Evolutionary conservation across 2,888 invertebrate species (phyloP).

Genomic region (Julus scandinavius): DNA sequence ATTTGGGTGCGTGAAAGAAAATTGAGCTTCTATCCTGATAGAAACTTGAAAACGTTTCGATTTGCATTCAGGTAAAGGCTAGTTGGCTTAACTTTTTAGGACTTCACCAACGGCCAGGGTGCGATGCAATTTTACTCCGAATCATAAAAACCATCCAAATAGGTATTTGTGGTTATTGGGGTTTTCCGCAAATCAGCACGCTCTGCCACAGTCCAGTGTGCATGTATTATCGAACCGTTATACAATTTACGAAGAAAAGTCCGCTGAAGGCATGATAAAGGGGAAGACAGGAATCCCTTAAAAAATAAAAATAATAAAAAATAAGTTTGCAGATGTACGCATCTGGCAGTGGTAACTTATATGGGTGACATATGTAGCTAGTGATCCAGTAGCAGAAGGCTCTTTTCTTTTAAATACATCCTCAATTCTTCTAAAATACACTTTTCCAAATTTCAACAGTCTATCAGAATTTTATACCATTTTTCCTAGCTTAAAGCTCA

Average conservation of each 20-base stretch:
- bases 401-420: no score
- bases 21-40: neutral
- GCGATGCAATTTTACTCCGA: neutral
- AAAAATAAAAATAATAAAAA: no score
- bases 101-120: neutral
- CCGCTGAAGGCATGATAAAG: neutral
- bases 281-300: no score
- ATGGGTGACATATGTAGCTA: no score
- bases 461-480: no score
- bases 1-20: neutral
- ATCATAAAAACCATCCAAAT: neutral
- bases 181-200: neutral
- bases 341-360: no score
- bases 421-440: no score
- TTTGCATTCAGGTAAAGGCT: neutral
- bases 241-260: neutral
- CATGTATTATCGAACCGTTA: constrained; percentile 24
- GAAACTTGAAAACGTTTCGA: constrained; percentile 1
- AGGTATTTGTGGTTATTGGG: neutral
- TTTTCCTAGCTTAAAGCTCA: no score
- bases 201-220: neutral
- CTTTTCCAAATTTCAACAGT: no score
- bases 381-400: no score
- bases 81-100: neutral
- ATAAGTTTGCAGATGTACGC: no score